Percentiles rank a stretch among this genome's conserved stretches.
Evolutionary conservation across 37 sponge, comb jelly and placozoan species (phyloP).

Genomic region (Haliclona indistincta): DNA sequence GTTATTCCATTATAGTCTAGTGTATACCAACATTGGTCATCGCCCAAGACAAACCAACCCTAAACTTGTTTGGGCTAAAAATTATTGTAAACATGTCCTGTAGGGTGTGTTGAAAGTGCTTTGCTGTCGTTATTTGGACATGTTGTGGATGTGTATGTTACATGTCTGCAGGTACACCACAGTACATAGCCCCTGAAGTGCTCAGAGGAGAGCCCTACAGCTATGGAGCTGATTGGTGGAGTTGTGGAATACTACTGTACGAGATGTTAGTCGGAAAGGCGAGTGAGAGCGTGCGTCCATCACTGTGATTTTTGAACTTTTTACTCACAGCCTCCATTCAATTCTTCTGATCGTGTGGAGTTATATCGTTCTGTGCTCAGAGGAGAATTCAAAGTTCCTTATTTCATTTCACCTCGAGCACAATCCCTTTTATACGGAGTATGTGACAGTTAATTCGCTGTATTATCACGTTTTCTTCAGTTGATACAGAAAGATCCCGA

Average conservation of each 20-base stretch:
- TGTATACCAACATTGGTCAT: no score
- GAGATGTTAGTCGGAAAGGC: conserved; percentile 82
- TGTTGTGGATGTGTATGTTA: neutral
- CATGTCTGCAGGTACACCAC: conserved; percentile 61
- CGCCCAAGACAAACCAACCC: no score
- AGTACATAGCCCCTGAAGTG: conserved; percentile 89
- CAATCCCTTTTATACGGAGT: conserved; percentile 48
- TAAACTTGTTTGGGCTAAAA: no score
- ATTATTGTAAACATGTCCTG: no score
- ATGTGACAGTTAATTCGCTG: neutral
- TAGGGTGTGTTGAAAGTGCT: no score
- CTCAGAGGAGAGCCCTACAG: conserved; percentile 80
- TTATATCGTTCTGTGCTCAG: conserved; percentile 58
- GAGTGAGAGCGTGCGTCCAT: no score
- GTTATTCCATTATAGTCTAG: neutral
- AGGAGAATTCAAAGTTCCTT: conserved; percentile 35
- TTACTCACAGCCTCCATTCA: conserved; percentile 52
- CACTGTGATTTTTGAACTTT: neutral
- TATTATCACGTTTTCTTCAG: conserved; percentile 17
- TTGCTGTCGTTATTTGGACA: no score
- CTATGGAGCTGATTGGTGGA: conserved; percentile 89
- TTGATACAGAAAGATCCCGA: conserved; percentile 66
- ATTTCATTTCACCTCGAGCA: conserved; percentile 54
- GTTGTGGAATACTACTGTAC: conserved; percentile 72
- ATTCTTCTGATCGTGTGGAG: conserved; percentile 61